Conservation (phyloP, 2,113 vertebrate species). For the Haplochromis vanheusdeni region DNA sequence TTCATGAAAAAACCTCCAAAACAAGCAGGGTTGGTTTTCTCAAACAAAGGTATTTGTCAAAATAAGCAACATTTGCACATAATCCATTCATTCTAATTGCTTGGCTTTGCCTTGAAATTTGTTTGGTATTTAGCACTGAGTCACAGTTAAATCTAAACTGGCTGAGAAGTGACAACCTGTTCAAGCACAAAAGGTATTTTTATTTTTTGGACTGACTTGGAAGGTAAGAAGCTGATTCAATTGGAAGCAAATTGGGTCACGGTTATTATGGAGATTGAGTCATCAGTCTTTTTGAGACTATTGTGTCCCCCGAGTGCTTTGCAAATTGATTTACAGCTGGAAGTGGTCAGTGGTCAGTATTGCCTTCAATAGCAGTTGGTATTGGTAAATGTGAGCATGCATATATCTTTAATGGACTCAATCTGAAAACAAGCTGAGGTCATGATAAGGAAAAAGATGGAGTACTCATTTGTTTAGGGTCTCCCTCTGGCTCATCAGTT, state of each 20-base stretch:
- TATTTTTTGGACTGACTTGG: background rate
- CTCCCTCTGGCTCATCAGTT: background rate
- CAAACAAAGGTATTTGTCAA: background rate
- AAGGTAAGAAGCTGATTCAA: constrained; percentile 13
- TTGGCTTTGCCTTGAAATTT: background rate
- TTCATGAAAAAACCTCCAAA: background rate
- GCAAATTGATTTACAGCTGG: constrained; percentile 30
- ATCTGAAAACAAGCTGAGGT: constrained; percentile 32
- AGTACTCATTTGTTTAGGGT: background rate
- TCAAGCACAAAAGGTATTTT: background rate
- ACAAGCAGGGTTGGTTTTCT: background rate
- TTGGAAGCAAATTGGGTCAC: constrained; percentile 6
- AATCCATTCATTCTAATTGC: background rate
- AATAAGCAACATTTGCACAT: background rate
- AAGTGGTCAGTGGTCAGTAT: constrained; percentile 37
- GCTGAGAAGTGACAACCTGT: constrained; percentile 5
- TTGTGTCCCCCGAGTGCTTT: background rate
- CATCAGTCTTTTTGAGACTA: constrained; percentile 41
- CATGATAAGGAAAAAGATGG: constrained; percentile 7
- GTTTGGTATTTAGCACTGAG: background rate
- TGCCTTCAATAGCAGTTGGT: constrained; percentile 1
- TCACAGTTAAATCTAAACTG: background rate
- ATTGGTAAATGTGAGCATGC: constrained; percentile 6
- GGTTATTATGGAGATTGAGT: constrained; percentile 39
- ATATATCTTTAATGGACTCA: constrained; percentile 25